Evolutionary conservation across 2,113 vertebrate genomes (phyloP).

Genomic region (Symphodus melops): DNA sequence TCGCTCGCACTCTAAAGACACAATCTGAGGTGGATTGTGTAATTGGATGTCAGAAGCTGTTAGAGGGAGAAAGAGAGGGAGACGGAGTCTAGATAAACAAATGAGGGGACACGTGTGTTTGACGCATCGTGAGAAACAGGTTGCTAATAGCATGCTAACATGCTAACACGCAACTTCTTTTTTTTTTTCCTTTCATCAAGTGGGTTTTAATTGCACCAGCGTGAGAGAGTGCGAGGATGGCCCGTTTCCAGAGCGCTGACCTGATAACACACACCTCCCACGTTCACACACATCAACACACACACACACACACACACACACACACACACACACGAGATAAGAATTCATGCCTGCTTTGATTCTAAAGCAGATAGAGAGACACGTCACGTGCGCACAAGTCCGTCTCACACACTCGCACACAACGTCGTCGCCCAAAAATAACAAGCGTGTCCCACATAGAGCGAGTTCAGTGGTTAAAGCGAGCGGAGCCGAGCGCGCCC

Average conservation of each 20-base stretch:
- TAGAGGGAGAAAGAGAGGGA: conserved; percentile 21
- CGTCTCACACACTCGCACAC: conserved; percentile 9
- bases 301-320: neutral
- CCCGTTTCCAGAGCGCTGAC: conserved; percentile 41
- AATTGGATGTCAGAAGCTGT: conserved; percentile 52
- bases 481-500: conserved; percentile 17
- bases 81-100: conserved; percentile 40
- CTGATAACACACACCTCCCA: conserved; percentile 16
- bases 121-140: neutral
- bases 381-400: neutral
- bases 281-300: neutral
- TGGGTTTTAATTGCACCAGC: neutral
- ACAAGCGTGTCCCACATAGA: conserved; percentile 58
- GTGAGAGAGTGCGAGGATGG: conserved; percentile 10
- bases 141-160: neutral
- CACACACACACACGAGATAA: neutral
- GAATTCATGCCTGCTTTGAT: neutral
- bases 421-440: conserved; percentile 54
- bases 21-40: conserved; percentile 43
- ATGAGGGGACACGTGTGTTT: conserved; percentile 12
- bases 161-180: conserved; percentile 6
- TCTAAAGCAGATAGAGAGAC: neutral
- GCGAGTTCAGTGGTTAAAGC: conserved; percentile 14
- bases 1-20: conserved; percentile 4
- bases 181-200: neutral